These are phyloP conservation scores for Calameuta filiformis DNA, from an alignment of 2,888 invertebrate genomes.

Conservation along the genomic window DNA sequence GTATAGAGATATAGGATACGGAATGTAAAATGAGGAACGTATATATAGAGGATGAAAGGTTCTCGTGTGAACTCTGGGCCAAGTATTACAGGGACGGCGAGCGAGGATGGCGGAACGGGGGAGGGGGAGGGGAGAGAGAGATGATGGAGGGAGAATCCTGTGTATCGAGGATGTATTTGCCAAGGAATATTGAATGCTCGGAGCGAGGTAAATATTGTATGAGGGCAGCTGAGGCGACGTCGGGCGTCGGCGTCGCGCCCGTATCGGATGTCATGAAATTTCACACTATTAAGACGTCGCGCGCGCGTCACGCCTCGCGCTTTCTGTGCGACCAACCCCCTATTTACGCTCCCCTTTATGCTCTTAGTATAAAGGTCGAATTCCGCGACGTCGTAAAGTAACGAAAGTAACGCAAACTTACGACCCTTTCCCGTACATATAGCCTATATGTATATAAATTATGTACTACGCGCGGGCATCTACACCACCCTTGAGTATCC, in stretches of 20 bases:
- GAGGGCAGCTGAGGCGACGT: slow-evolving; percentile 26
- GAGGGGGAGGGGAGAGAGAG: no score
- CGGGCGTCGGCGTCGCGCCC: no score
- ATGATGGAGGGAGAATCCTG: slow-evolving; percentile 17
- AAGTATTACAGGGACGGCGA: no score
- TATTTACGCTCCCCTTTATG: background rate
- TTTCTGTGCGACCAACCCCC: background rate
- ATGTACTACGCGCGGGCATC: no score
- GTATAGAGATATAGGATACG: no score
- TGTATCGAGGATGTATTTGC: slow-evolving; percentile 52
- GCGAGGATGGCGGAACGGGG: no score
- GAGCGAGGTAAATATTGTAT: slow-evolving; percentile 59
- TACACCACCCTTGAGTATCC: no score
- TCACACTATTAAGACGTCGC: slow-evolving; percentile 32
- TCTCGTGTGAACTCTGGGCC: no score
- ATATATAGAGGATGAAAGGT: no score
- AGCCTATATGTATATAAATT: no score
- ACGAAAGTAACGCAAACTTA: background rate
- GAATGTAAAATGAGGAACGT: no score
- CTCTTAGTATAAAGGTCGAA: background rate
- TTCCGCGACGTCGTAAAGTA: slow-evolving; percentile 1
- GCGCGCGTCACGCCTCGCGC: background rate
- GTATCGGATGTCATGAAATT: slow-evolving; percentile 47
- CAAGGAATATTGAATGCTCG: slow-evolving; percentile 57
- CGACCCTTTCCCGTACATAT: background rate